These are phyloP conservation scores for Chymomyza fuscimana DNA, from an alignment of 2,888 invertebrate species.

Conservation along the genomic window DNA sequence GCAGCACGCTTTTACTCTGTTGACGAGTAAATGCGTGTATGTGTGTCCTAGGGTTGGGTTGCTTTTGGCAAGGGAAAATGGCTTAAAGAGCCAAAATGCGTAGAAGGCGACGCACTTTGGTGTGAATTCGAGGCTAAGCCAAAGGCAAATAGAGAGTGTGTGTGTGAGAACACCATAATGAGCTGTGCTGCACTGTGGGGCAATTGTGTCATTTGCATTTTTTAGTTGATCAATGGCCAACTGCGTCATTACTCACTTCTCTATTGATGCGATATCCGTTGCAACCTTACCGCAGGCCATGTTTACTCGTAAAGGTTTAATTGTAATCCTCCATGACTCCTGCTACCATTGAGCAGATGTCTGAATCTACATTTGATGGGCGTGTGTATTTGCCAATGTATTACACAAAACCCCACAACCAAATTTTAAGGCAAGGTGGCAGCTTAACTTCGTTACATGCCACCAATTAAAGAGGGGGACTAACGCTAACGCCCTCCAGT, in stretches of 20 bases:
- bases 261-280: conserved; percentile 2
- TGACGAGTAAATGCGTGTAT: conserved; percentile 3
- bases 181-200: not conserved
- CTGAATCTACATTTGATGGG: conserved; percentile 48
- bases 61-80: conserved; percentile 1
- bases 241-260: conserved; percentile 25
- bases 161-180: not conserved
- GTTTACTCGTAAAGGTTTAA: conserved; percentile 32
- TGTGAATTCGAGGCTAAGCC: not conserved
- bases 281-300: conserved; percentile 18
- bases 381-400: conserved; percentile 43
- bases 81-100: not conserved
- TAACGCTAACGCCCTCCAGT: conserved; percentile 3
- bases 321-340: conserved; percentile 30
- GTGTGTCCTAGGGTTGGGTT: conserved; percentile 7
- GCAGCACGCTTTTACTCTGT: conserved; percentile 15
- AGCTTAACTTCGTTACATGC: conserved; percentile 51
- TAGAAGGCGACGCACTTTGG: not conserved
- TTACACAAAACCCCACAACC: conserved; percentile 24
- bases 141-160: not conserved
- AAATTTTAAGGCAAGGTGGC: conserved; percentile 23
- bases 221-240: conserved; percentile 12
- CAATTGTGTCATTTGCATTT: conserved; percentile 2
- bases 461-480: conserved; percentile 36
- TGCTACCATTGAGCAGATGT: conserved; percentile 26